phyloP scores from a whole-genome alignment of 2,113 vertebrate genomes.

The Piprites chloris region DNA sequence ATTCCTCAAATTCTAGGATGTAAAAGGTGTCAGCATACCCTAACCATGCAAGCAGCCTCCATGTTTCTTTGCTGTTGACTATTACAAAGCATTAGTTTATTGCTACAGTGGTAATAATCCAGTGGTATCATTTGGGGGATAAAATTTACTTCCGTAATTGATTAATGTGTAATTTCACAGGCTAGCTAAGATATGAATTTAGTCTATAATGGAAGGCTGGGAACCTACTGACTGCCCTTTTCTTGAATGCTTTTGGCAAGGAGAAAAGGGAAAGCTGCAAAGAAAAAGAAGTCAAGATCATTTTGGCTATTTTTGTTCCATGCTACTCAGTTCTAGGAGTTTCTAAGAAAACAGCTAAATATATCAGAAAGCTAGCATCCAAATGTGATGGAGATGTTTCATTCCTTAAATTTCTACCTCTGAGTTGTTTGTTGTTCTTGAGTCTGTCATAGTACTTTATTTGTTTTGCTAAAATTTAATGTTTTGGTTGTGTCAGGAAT shows the following conservation, averaged over 20 bases:
- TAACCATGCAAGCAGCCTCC: not conserved
- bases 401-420: not conserved
- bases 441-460: not conserved
- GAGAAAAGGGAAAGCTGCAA: not conserved
- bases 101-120: not conserved
- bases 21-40: not conserved
- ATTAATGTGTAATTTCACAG: not conserved
- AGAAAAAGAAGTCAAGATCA: not conserved
- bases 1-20: not conserved
- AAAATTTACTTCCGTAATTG: not conserved
- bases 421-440: not conserved
- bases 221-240: not conserved
- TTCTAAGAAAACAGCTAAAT: conserved; percentile 23
- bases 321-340: not conserved
- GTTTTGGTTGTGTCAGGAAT: not conserved
- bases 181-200: not conserved
- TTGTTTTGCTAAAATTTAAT: not conserved
- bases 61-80: not conserved
- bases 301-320: not conserved
- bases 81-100: not conserved
- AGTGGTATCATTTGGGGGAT: not conserved
- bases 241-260: not conserved
- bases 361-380: not conserved
- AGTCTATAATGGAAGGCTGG: not conserved
- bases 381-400: not conserved